Conservation (phyloP, 1,140 invertebrate species). For the Lethocerus indicus region DNA sequence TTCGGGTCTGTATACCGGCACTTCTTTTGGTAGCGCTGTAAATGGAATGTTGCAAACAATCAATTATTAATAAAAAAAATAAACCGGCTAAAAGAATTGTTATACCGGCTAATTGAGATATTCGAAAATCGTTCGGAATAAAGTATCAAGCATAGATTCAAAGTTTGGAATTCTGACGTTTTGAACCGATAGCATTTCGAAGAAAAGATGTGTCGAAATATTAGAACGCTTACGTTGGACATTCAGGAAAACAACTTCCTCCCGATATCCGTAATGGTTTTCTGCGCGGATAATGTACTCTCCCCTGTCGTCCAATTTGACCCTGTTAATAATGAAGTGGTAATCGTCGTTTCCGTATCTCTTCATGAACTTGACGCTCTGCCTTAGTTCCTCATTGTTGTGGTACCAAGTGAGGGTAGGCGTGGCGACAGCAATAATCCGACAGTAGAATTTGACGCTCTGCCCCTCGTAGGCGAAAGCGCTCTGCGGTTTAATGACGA, state of each 20-base stretch:
- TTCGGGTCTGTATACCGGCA: conserved; percentile 60
- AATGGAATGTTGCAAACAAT: conserved; percentile 8
- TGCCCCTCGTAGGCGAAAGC: conserved; percentile 95
- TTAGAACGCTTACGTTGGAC: conserved; percentile 68
- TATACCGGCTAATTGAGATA: too few species aligned
- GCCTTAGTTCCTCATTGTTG: conserved; percentile 82
- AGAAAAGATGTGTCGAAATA: too few species aligned
- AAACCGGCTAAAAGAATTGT: not conserved
- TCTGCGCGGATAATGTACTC: conserved; percentile 95
- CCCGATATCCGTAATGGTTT: conserved; percentile 91
- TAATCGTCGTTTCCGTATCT: conserved; percentile 91
- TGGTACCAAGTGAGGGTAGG: conserved; percentile 92
- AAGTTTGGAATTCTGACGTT: too few species aligned
- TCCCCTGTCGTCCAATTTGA: conserved; percentile 86
- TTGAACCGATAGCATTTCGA: too few species aligned
- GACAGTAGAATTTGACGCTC: conserved; percentile 91
- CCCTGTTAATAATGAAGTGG: conserved; percentile 92
- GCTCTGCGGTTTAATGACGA: conserved; percentile 90
- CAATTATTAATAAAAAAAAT: not conserved
- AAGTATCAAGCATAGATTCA: too few species aligned
- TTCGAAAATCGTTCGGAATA: too few species aligned
- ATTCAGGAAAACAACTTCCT: conserved; percentile 93
- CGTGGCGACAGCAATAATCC: conserved; percentile 84
- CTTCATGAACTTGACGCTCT: conserved; percentile 99
- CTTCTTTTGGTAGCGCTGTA: conserved; percentile 60